A percentile compares a stretch with the other conserved stretches of the same genome.
These are phyloP conservation scores for Hippocampus mohnikei DNA, from an alignment of 2,113 vertebrate species.

Conservation along the genomic window DNA sequence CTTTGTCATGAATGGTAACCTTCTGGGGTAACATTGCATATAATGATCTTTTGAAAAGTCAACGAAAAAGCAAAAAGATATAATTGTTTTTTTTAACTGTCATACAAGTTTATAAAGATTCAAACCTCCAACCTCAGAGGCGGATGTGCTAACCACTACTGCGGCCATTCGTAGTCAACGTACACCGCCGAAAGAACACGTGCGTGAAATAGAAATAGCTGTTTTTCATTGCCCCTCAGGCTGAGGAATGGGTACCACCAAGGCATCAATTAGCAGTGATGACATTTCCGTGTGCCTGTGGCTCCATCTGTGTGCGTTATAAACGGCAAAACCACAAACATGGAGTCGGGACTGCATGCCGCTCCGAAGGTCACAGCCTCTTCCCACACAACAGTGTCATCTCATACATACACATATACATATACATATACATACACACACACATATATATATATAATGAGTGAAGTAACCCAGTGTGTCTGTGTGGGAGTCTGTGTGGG, in stretches of 20 bases:
- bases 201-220: background rate
- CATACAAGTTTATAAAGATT: background rate
- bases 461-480: slow-evolving; percentile 29
- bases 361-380: slow-evolving; percentile 62
- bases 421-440: background rate
- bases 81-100: no score
- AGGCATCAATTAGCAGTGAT: slow-evolving; percentile 73
- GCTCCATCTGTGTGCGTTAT: slow-evolving; percentile 66
- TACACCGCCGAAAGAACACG: background rate
- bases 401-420: background rate
- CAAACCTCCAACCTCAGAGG: background rate
- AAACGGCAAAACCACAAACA: slow-evolving; percentile 72
- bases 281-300: slow-evolving; percentile 74
- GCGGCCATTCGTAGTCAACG: background rate
- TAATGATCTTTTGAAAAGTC: background rate
- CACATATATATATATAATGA: background rate
- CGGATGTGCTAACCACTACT: background rate
- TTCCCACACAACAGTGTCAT: slow-evolving; percentile 42
- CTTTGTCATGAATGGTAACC: no score
- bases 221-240: slow-evolving; percentile 29
- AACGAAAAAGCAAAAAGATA: background rate
- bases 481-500: slow-evolving; percentile 50
- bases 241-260: slow-evolving; percentile 60
- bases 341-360: slow-evolving; percentile 70
- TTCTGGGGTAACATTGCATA: no score